These are phyloP conservation scores for Nysson spinosus DNA, from an alignment of 2,888 invertebrate genomes.

Conservation along the genomic window DNA sequence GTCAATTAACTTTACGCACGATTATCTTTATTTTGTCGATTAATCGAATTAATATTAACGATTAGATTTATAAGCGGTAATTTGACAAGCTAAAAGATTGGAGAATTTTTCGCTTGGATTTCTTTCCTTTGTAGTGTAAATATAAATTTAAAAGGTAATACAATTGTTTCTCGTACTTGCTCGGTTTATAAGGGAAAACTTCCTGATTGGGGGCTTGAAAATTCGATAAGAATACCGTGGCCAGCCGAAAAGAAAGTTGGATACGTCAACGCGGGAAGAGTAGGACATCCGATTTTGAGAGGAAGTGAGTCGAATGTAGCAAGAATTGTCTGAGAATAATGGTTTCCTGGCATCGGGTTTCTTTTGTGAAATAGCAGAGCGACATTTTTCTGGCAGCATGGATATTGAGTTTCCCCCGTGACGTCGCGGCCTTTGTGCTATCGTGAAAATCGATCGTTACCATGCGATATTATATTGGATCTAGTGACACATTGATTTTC, in stretches of 20 bases:
- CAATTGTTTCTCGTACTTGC: slow-evolving; percentile 23
- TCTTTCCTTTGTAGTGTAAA: background rate
- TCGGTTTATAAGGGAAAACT: slow-evolving; percentile 19
- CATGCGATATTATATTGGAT: slow-evolving; percentile 28
- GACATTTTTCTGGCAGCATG: slow-evolving; percentile 55
- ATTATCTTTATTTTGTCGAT: too few relatives aligned
- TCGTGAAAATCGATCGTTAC: slow-evolving; percentile 42
- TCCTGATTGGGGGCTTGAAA: slow-evolving; percentile 35
- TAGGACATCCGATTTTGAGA: slow-evolving; percentile 49
- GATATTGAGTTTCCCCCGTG: slow-evolving; percentile 41
- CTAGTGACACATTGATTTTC: slow-evolving; percentile 40
- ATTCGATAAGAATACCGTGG: slow-evolving; percentile 33
- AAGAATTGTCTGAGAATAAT: slow-evolving; percentile 55
- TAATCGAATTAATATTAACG: too few relatives aligned
- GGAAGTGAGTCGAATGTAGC: slow-evolving; percentile 44
- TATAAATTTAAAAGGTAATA: background rate
- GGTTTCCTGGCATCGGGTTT: slow-evolving; percentile 50
- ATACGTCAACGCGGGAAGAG: slow-evolving; percentile 29
- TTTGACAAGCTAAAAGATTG: too few relatives aligned
- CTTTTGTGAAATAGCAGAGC: slow-evolving; percentile 54
- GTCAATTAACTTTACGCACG: too few relatives aligned
- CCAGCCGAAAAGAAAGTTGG: slow-evolving; percentile 16
- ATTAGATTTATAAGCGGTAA: too few relatives aligned
- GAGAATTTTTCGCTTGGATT: too few relatives aligned
- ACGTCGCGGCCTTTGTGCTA: slow-evolving; percentile 35